Evolutionary conservation across 2,113 vertebrate genomes (phyloP).

Genomic region (Mixornis gularis): DNA sequence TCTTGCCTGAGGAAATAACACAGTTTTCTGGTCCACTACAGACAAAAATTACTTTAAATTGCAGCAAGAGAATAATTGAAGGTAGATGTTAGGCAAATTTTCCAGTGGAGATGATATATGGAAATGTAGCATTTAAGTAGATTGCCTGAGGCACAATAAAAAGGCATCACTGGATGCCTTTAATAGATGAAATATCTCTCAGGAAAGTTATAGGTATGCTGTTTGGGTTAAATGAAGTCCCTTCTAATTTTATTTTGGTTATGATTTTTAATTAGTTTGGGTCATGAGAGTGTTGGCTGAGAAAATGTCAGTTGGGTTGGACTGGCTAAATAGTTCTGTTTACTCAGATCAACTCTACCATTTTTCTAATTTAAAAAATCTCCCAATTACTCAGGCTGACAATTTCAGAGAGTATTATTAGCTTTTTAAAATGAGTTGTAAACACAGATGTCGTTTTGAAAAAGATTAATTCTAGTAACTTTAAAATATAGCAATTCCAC

Average conservation of each 20-base stretch:
- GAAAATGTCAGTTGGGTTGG: neutral
- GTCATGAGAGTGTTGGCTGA: neutral
- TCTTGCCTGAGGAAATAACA: neutral
- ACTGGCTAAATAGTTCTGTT: neutral
- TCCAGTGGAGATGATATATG: neutral
- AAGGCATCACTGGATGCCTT: neutral
- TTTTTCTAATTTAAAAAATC: slow-evolving; percentile 13
- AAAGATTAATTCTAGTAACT: neutral
- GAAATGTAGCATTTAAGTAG: neutral
- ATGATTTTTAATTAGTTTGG: slow-evolving; percentile 15
- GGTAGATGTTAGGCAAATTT: neutral
- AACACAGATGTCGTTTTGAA: neutral
- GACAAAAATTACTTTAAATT: neutral
- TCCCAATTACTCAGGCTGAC: neutral
- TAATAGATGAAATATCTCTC: neutral
- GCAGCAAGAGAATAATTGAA: neutral
- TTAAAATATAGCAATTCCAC: neutral
- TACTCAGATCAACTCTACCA: neutral
- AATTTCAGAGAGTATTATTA: neutral
- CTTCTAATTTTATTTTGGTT: neutral
- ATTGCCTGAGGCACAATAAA: neutral
- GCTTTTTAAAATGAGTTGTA: slow-evolving; percentile 15
- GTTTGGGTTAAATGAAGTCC: neutral
- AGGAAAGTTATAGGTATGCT: neutral
- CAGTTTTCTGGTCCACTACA: neutral